Percentiles rank a stretch among this genome's conserved stretches.
phyloP scores from a whole-genome alignment of 2,888 invertebrate genomes.

The Brassicogethes aeneus region DNA sequence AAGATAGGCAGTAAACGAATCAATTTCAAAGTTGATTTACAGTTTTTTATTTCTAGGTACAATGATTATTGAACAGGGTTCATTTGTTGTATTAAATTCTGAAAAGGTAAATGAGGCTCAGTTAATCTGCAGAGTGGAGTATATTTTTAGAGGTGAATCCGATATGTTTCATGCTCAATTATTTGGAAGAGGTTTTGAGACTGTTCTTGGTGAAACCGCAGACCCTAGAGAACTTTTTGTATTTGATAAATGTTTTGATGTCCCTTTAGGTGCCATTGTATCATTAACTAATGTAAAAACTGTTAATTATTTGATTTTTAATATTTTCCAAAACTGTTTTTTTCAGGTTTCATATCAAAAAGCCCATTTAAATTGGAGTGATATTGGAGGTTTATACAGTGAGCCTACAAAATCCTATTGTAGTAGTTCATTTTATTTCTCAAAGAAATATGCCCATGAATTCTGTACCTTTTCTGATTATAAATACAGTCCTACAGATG shows the following conservation, averaged over 20 bases:
- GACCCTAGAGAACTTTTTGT: constrained; percentile 42
- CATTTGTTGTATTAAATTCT: not conserved
- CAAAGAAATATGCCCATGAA: not conserved
- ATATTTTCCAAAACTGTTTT: not conserved
- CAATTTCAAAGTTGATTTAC: too few relatives aligned
- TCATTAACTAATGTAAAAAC: constrained; percentile 38
- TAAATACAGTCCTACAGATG: not conserved
- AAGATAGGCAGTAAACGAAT: too few relatives aligned
- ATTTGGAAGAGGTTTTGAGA: constrained; percentile 41
- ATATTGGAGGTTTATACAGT: not conserved
- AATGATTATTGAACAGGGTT: not conserved
- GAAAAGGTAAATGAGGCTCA: not conserved
- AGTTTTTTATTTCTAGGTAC: not conserved
- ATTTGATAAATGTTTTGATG: constrained; percentile 42
- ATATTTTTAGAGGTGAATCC: constrained; percentile 11
- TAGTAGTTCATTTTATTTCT: not conserved
- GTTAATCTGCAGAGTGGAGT: constrained; percentile 6
- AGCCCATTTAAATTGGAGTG: not conserved
- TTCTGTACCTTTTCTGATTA: not conserved
- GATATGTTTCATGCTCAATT: constrained; percentile 38
- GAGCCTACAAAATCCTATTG: not conserved
- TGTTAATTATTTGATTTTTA: not conserved
- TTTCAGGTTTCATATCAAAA: not conserved
- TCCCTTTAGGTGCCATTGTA: constrained; percentile 31
- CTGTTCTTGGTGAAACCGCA: constrained; percentile 42